These are phyloP conservation scores for Xenopus borealis DNA, from an alignment of 2,113 vertebrate species.

Conservation along the genomic window DNA sequence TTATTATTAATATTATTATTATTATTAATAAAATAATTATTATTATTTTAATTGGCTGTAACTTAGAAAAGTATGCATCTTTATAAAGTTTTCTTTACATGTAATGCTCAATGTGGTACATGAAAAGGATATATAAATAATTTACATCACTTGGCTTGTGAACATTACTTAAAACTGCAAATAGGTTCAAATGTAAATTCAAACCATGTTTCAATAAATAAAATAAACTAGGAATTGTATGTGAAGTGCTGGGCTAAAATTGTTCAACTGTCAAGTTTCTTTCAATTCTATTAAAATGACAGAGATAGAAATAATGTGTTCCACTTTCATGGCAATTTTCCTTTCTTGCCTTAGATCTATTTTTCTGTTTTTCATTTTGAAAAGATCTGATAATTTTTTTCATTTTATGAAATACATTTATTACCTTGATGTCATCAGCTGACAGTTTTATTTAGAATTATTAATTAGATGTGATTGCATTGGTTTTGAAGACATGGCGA, in stretches of 20 bases:
- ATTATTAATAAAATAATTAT: too few species aligned
- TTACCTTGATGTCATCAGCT: constrained; percentile 5
- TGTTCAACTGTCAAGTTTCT: background rate
- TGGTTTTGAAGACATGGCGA: background rate
- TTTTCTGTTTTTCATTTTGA: background rate
- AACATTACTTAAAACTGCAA: background rate
- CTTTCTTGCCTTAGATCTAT: background rate
- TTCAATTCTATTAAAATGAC: background rate
- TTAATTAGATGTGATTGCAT: background rate
- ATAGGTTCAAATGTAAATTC: background rate
- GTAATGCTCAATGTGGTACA: too few species aligned
- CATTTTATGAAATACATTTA: constrained; percentile 1
- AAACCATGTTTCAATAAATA: background rate
- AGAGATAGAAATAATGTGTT: constrained; percentile 5
- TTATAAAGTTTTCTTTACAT: too few species aligned
- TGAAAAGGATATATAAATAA: too few species aligned
- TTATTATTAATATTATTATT: too few species aligned
- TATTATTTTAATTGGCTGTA: too few species aligned
- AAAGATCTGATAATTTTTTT: constrained; percentile 18
- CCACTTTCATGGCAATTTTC: background rate
- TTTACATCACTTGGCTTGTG: too few species aligned
- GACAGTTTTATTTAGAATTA: constrained; percentile 3
- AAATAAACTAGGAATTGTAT: background rate
- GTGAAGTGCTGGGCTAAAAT: background rate
- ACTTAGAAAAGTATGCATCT: too few species aligned